These are phyloP conservation scores for Globodera rostochiensis DNA, from an alignment of 1,140 invertebrate species.

Conservation along the genomic window DNA sequence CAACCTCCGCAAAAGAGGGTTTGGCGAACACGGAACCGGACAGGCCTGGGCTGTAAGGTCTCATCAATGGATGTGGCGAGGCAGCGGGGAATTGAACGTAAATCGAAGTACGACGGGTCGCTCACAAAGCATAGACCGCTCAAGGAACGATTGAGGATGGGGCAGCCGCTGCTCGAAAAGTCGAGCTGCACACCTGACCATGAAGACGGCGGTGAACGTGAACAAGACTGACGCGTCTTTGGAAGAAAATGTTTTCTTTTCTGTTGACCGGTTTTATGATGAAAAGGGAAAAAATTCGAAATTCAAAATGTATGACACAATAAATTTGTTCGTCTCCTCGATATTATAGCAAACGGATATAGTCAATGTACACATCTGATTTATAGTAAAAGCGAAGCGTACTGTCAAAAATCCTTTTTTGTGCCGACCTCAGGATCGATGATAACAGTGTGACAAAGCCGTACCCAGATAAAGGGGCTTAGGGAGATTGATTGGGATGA, in stretches of 20 bases:
- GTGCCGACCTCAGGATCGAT: too few species aligned
- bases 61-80: background rate
- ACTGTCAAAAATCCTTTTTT: too few species aligned
- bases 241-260: background rate
- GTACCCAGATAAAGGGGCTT: too few species aligned
- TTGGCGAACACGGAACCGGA: background rate
- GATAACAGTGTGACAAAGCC: too few species aligned
- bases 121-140: background rate
- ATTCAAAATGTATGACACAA: background rate
- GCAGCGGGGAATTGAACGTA: background rate
- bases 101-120: background rate
- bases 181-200: background rate
- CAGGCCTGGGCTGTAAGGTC: background rate
- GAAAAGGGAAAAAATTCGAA: background rate
- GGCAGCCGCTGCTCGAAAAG: background rate
- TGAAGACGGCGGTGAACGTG: background rate
- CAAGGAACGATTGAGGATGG: background rate
- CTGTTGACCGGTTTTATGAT: too few species aligned
- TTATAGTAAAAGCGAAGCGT: background rate
- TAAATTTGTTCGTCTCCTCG: background rate
- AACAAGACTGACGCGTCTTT: background rate
- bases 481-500: too few species aligned
- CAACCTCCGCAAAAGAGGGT: background rate
- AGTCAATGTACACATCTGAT: conserved; percentile 2
- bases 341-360: background rate